These are phyloP conservation scores for Holothuria scabra DNA, from an alignment of 53 echinoderm and acorn worm genomes.

Conservation along the genomic window DNA sequence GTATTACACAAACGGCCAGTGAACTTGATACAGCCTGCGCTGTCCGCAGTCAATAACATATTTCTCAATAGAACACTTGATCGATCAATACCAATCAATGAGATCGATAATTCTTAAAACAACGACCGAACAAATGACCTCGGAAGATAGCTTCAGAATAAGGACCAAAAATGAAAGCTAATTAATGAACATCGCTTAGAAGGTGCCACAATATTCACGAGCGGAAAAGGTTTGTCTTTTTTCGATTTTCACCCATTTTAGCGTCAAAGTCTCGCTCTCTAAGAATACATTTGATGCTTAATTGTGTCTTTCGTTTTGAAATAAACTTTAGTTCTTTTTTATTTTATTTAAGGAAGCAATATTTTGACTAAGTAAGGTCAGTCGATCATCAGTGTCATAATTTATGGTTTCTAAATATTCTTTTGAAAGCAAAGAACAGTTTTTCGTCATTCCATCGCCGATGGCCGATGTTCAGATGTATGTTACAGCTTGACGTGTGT, in stretches of 20 bases:
- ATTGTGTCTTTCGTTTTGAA: neutral
- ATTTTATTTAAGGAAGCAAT: too few species aligned
- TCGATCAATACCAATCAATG: conserved; percentile 33
- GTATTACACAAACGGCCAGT: conserved; percentile 28
- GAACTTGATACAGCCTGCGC: conserved; percentile 13
- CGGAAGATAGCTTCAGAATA: neutral
- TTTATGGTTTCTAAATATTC: too few species aligned
- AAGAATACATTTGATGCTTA: neutral
- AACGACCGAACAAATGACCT: conserved; percentile 21
- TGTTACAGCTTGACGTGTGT: too few species aligned
- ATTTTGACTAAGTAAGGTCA: conserved; percentile 13
- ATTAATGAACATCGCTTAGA: conserved; percentile 28
- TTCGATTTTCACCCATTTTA: conserved; percentile 40
- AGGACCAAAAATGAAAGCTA: conserved; percentile 18
- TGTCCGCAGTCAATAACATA: conserved; percentile 1
- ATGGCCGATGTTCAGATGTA: too few species aligned
- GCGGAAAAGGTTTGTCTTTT: neutral
- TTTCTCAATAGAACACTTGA: conserved; percentile 17
- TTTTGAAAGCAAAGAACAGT: too few species aligned
- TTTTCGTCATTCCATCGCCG: too few species aligned
- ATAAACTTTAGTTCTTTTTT: too few species aligned
- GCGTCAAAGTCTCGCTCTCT: conserved; percentile 23
- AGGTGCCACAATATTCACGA: conserved; percentile 13
- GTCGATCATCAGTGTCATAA: neutral
- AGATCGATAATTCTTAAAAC: conserved; percentile 18